Evolutionary conservation across 2,113 vertebrate genomes (phyloP), one percentile per base, ranked within the genome.

Genomic region (Vidua macroura): DNA sequence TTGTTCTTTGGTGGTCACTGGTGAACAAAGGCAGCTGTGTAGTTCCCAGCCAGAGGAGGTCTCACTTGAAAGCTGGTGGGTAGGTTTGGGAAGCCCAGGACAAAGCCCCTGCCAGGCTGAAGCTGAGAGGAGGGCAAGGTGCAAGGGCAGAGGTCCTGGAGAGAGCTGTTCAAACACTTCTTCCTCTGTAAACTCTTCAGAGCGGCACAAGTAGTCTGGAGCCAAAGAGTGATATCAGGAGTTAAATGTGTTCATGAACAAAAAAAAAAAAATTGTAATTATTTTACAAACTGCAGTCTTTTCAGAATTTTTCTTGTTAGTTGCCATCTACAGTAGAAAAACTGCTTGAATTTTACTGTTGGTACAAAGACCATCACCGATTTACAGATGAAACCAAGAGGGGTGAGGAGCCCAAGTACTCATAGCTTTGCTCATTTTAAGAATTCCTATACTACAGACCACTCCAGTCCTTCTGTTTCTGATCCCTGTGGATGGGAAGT

Each of bases 361-460:
- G 33, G 5, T 76, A 21, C 22, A 39, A 66, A 79, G 49, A 64
- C 6, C 13, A 35, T 39, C 44, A 56, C 13, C 37, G 31, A 33
- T 70, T 77, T 77, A 76, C 15, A 15, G 18, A 37, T 52, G 24
- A 79, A 94, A 62, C 8, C 5, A 41, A 49, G n/a, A 74, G 9
- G 13, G 4, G 2, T 1, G 21, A 69, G 11, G 37, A 87, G 23
- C 30, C 22, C 1, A 1, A n/a, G 28, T 7, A 49, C 44, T 49
- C 39, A 31, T 27, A 59, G 33, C 19, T 69, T 4, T 77, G 19
- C 27, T 83, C 48, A 25, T 35, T 94, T 85, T 67, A 76, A 27
- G 69, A 66, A 39, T 44, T 15, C 16, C 27, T 49, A 2, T 24
- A 19, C 15, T 22, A 56, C 11, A 77, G 62, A 21, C 15, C 24